These are phyloP conservation scores for Cerastoderma edule DNA, from an alignment of 2,888 invertebrate species.

Conservation along the genomic window DNA sequence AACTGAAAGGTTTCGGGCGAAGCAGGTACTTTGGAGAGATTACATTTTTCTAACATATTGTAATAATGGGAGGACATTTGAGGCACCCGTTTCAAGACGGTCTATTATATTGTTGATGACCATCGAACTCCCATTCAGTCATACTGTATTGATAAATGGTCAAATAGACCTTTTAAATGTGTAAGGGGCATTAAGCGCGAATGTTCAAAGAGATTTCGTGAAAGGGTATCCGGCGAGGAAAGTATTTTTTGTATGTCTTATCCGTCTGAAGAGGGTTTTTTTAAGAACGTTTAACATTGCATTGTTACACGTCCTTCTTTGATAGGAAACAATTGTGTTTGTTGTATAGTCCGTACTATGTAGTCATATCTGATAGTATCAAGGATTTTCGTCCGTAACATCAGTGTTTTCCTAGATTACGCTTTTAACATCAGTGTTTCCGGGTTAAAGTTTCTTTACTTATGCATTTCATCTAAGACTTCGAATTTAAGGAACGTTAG, in stretches of 20 bases:
- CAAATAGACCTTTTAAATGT: constrained; percentile 61
- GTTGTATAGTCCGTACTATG: too few relatives aligned
- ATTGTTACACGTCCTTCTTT: too few relatives aligned
- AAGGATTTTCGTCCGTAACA: too few relatives aligned
- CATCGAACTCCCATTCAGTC: constrained; percentile 53
- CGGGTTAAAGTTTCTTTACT: too few relatives aligned
- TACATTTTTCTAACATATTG: constrained; percentile 53
- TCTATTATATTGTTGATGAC: constrained; percentile 48
- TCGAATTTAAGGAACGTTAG: too few relatives aligned
- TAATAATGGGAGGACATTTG: constrained; percentile 53
- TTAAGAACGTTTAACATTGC: constrained; percentile 22
- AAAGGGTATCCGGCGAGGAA: constrained; percentile 35
- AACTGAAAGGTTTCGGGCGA: constrained; percentile 26
- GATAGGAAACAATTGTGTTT: too few relatives aligned
- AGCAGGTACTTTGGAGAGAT: constrained; percentile 54
- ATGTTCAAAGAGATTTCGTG: constrained; percentile 53
- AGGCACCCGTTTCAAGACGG: constrained; percentile 43
- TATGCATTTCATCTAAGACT: too few relatives aligned
- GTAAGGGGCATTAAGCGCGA: constrained; percentile 27
- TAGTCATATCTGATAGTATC: too few relatives aligned
- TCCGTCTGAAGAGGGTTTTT: constrained; percentile 26
- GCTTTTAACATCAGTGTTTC: too few relatives aligned
- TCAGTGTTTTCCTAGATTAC: too few relatives aligned
- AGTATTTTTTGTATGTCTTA: constrained; percentile 48
- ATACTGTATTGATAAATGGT: constrained; percentile 62